Conservation (phyloP, 2,113 vertebrate genomes). For the Lagenorhynchus albirostris region DNA sequence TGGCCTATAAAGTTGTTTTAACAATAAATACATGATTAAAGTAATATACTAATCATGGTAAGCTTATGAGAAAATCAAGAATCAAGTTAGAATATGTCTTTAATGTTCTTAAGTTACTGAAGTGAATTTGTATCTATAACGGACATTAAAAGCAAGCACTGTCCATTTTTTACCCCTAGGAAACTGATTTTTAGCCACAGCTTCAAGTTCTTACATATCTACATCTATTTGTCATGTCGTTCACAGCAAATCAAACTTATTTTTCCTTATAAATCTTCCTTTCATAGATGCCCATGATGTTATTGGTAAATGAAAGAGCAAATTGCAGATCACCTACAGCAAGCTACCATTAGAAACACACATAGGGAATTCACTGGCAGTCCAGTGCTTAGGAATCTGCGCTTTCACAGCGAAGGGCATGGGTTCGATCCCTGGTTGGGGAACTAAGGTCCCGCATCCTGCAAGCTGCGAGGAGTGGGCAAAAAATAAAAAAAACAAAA, state of each 20-base stretch:
- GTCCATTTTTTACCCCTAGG: neutral
- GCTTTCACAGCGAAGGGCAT: fast-evolving
- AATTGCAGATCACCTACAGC: neutral
- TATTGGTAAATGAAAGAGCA: neutral
- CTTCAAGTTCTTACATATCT: neutral
- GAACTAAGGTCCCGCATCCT: too few species aligned
- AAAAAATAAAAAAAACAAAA: too few species aligned
- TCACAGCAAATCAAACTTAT: slow-evolving; percentile 15
- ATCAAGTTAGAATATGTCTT: neutral
- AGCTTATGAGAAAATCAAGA: slow-evolving; percentile 26
- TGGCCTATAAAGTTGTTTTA: slow-evolving; percentile 15
- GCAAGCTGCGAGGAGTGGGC: too few species aligned
- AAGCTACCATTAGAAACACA: neutral
- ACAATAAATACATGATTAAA: slow-evolving; percentile 26
- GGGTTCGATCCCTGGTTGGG: too few species aligned
- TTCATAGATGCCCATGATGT: neutral
- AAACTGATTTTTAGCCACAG: neutral
- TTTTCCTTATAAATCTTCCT: slow-evolving; percentile 24
- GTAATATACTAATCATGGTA: neutral
- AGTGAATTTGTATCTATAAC: neutral
- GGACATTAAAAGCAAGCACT: neutral
- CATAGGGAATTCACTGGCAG: too few species aligned
- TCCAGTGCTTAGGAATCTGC: too few species aligned
- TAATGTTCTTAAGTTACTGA: slow-evolving; percentile 34
- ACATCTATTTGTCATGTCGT: neutral